Conservation (phyloP, 2,797 vertebrate species). For the Ctenosaura bakeri region DNA sequence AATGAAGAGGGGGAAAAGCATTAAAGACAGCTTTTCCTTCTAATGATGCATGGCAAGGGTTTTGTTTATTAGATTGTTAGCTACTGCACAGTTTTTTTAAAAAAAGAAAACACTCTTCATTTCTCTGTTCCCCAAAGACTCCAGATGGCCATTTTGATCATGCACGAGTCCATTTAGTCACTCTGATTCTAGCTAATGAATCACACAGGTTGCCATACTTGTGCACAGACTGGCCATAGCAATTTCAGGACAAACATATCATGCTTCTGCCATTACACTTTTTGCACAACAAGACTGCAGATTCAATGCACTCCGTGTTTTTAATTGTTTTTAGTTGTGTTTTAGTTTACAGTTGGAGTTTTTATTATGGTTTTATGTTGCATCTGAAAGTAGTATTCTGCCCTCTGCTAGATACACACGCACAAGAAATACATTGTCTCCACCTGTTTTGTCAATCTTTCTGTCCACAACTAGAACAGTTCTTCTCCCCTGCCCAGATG, state of each 20-base stretch:
- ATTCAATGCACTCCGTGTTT: not conserved
- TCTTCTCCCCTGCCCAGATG: not conserved
- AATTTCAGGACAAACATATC: not conserved
- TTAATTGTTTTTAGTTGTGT: not conserved
- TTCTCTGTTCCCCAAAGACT: slow-evolving; percentile 8
- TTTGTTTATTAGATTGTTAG: slow-evolving; percentile 28
- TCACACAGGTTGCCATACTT: not conserved
- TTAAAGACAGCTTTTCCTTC: slow-evolving; percentile 10
- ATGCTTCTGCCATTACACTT: not conserved
- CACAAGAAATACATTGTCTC: not conserved
- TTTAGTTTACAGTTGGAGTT: not conserved
- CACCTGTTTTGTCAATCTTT: not conserved
- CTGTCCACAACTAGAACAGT: slow-evolving; percentile 25
- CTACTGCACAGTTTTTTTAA: not conserved
- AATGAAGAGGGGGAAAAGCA: not conserved
- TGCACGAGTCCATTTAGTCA: not conserved
- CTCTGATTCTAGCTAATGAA: not conserved
- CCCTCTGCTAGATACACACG: not conserved
- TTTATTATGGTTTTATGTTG: not conserved
- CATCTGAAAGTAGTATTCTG: not conserved
- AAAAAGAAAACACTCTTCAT: not conserved
- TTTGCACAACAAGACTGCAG: not conserved
- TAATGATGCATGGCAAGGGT: slow-evolving; percentile 5
- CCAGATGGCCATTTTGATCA: slow-evolving; percentile 1
- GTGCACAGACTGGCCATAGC: not conserved